These are phyloP conservation scores for Corydoras maculifer DNA, from an alignment of 2,113 vertebrate genomes.

Conservation along the genomic window DNA sequence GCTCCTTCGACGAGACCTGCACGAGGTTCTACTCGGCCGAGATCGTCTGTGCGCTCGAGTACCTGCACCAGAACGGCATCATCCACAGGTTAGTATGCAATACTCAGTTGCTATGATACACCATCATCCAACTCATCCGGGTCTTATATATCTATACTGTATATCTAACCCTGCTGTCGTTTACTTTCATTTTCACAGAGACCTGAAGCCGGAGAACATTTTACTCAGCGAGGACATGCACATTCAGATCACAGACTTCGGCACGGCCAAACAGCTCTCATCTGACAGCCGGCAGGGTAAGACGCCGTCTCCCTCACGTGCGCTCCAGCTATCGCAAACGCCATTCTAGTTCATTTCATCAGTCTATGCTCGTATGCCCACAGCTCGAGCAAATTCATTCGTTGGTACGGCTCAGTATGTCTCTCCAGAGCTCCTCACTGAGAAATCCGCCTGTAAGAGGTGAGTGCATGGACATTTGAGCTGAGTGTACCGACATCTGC, in stretches of 20 bases:
- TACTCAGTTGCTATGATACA: no score
- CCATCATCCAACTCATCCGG: no score
- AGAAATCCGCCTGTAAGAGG: constrained; percentile 99
- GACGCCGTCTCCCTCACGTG: not conserved
- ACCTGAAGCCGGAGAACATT: constrained; percentile 98
- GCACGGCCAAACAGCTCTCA: constrained; percentile 93
- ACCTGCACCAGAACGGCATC: constrained; percentile 92
- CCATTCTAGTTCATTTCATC: not conserved
- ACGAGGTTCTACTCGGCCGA: constrained; percentile 97
- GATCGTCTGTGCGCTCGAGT: constrained; percentile 92
- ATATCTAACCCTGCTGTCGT: no score
- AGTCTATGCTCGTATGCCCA: not conserved
- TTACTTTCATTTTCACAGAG: constrained; percentile 69
- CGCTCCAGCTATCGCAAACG: not conserved
- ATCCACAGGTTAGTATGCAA: constrained; percentile 86
- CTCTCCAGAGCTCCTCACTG: constrained; percentile 94
- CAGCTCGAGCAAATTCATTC: constrained; percentile 95
- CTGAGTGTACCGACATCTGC: no score
- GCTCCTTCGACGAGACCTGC: constrained; percentile 97
- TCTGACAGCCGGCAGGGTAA: constrained; percentile 93
- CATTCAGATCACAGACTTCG: constrained; percentile 98
- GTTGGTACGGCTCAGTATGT: constrained; percentile 98
- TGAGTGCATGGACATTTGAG: constrained; percentile 51
- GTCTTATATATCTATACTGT: no score
- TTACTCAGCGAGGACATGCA: constrained; percentile 98